These are phyloP conservation scores for Hymenopus coronatus DNA, from an alignment of 2,888 invertebrate species.

Conservation along the genomic window DNA sequence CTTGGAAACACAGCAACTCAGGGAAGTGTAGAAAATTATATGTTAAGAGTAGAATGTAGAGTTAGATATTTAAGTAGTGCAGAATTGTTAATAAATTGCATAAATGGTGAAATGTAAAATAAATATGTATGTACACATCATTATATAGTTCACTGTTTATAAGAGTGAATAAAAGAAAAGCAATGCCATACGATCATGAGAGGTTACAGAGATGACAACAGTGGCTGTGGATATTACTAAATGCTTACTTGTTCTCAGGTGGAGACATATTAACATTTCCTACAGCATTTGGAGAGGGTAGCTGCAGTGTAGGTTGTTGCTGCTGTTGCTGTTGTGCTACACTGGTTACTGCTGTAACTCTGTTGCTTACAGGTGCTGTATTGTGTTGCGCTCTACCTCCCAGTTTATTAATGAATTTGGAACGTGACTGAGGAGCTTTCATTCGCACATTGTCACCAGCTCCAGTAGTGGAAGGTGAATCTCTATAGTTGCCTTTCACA, in stretches of 20 bases:
- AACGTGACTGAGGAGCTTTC: slow-evolving; percentile 44
- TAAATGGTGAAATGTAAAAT: no score
- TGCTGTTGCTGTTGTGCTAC: background rate
- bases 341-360: background rate
- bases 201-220: no score
- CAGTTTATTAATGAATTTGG: slow-evolving; percentile 49
- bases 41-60: no score
- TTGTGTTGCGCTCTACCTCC: slow-evolving; percentile 13
- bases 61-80: no score
- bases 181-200: no score
- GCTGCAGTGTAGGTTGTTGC: background rate
- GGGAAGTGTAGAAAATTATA: no score
- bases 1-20: no score
- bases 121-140: no score
- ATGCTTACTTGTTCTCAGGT: background rate
- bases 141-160: no score
- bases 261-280: background rate
- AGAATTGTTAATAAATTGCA: no score
- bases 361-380: background rate
- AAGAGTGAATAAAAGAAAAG: no score
- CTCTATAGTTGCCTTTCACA: slow-evolving; percentile 46
- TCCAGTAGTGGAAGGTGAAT: background rate
- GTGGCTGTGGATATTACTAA: background rate
- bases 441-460: slow-evolving; percentile 38
- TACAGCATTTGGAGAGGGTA: background rate